phyloP scores from a whole-genome alignment of 2,888 invertebrate genomes.

The Nomada ruficornis region DNA sequence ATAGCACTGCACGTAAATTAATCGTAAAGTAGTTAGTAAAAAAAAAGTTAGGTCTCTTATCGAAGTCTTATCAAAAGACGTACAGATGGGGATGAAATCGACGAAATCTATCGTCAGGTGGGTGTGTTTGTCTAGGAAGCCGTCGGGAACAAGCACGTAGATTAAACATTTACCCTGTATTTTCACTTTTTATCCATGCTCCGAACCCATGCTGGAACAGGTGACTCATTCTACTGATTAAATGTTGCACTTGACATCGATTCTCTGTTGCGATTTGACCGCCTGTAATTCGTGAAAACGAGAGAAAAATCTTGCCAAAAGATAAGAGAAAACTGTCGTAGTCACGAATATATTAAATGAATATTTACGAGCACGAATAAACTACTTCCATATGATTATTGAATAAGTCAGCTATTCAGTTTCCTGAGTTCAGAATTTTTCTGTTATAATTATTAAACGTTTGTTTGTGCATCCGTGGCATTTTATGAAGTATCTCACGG shows the following conservation, averaged over 20 bases:
- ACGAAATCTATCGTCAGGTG: constrained; percentile 23
- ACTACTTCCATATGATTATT: no score
- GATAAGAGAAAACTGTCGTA: not conserved
- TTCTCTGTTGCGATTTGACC: constrained; percentile 3
- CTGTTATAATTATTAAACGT: not conserved
- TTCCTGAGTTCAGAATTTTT: not conserved
- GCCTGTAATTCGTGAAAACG: not conserved
- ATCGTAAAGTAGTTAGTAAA: not conserved
- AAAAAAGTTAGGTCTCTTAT: no score
- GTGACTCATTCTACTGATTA: constrained; percentile 11
- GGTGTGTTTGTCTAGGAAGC: constrained; percentile 37
- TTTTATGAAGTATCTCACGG: not conserved
- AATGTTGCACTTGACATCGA: constrained; percentile 22
- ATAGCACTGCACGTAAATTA: not conserved
- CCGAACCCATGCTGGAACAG: not conserved
- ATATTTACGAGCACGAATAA: constrained; percentile 12
- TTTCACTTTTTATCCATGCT: constrained; percentile 10
- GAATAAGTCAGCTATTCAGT: not conserved
- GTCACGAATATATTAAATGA: not conserved
- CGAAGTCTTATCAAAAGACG: not conserved
- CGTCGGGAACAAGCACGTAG: constrained; percentile 10
- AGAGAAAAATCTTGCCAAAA: not conserved
- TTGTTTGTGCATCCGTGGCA: not conserved
- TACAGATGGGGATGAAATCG: not conserved
- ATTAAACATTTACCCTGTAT: constrained; percentile 54